Percentiles rank a stretch among this genome's conserved stretches.
These are phyloP conservation scores for Platygyra sinensis DNA, from an alignment of 64 coral and sea anemone species.

Conservation along the genomic window DNA sequence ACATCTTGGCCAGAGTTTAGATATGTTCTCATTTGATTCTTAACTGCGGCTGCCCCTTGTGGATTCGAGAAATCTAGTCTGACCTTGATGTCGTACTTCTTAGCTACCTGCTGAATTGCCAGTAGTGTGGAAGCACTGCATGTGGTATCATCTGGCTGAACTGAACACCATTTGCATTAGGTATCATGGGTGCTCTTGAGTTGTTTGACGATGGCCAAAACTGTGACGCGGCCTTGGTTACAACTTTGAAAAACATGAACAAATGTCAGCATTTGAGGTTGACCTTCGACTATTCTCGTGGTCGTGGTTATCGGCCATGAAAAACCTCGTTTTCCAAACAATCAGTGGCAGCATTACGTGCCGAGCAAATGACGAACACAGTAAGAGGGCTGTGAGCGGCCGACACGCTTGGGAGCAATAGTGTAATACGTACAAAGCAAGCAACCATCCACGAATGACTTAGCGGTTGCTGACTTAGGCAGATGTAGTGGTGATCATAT, in stretches of 20 bases:
- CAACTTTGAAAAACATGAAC: conserved; percentile 51
- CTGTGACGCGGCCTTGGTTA: conserved; percentile 47
- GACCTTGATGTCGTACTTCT: background rate
- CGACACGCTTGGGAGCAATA: too few relatives aligned
- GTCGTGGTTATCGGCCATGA: background rate
- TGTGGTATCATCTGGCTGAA: conserved; percentile 45
- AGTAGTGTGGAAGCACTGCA: conserved; percentile 46
- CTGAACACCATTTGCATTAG: conserved; percentile 17
- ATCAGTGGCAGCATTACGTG: too few relatives aligned
- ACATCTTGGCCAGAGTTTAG: too few relatives aligned
- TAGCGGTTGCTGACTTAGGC: too few relatives aligned
- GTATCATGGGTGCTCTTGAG: conserved; percentile 49
- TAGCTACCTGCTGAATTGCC: background rate
- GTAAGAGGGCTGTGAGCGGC: too few relatives aligned
- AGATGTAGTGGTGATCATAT: too few relatives aligned
- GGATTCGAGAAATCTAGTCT: background rate
- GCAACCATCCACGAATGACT: too few relatives aligned
- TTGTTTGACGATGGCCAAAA: conserved; percentile 41
- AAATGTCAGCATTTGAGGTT: conserved; percentile 31
- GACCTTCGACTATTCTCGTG: conserved; percentile 6
- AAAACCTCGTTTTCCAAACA: background rate
- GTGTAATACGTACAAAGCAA: too few relatives aligned
- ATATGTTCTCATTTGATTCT: too few relatives aligned
- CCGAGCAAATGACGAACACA: too few relatives aligned
- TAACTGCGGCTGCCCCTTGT: conserved; percentile 1